Conservation (phyloP, 2,113 vertebrate genomes). For the Petroica traversi region DNA sequence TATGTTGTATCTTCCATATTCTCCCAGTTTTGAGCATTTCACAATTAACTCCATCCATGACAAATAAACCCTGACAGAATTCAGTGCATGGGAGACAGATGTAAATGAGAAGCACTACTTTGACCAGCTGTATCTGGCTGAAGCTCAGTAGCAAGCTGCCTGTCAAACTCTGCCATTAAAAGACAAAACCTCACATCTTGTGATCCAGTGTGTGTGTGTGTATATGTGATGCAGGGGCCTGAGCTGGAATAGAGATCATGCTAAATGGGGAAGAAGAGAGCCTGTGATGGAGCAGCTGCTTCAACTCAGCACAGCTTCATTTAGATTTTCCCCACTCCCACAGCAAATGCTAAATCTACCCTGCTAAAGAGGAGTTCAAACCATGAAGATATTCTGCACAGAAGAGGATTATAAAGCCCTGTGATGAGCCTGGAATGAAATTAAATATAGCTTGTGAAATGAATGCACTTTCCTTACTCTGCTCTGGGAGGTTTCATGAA, state of each 20-base stretch:
- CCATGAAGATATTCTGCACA: not conserved
- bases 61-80: slow-evolving; percentile 1
- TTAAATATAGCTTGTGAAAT: slow-evolving; percentile 38
- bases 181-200: slow-evolving; percentile 17
- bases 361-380: not conserved
- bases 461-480: slow-evolving; percentile 13
- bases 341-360: slow-evolving; percentile 10
- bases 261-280: not conserved
- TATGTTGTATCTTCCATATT: slow-evolving; percentile 8
- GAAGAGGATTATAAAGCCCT: slow-evolving; percentile 12
- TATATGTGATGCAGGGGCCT: not conserved
- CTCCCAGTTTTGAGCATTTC: not conserved
- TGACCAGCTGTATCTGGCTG: slow-evolving; percentile 10
- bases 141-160: not conserved
- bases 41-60: slow-evolving; percentile 23
- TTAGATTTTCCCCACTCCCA: not conserved
- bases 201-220: not conserved
- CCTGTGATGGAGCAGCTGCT: slow-evolving; percentile 25
- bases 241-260: not conserved
- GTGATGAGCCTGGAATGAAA: not conserved
- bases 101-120: not conserved
- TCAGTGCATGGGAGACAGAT: slow-evolving; percentile 18
- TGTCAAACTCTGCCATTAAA: not conserved
- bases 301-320: not conserved
- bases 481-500: not conserved